phyloP scores from a whole-genome alignment of 2,113 vertebrate species.

The Vulpes ferrilata region DNA sequence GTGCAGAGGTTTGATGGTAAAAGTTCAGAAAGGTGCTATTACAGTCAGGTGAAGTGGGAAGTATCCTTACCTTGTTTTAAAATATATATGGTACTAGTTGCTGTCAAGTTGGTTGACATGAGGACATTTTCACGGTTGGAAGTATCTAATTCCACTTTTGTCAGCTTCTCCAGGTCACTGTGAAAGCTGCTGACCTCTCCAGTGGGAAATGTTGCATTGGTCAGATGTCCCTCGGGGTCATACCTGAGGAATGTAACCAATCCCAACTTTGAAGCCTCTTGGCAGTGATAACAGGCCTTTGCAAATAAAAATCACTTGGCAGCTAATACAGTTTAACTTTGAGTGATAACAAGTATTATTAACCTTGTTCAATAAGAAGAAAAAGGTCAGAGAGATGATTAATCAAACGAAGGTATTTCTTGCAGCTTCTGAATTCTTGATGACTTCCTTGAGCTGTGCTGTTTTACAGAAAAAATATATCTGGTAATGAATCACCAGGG shows the following conservation, averaged over 20 bases:
- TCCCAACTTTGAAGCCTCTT: conserved; percentile 44
- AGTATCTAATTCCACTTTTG: conserved; percentile 93
- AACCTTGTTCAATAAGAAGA: conserved; percentile 68
- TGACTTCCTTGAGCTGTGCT: conserved; percentile 69
- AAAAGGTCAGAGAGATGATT: conserved; percentile 79
- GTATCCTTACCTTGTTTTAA: conserved; percentile 93
- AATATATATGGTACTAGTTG: conserved; percentile 95
- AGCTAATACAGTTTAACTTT: conserved; percentile 9
- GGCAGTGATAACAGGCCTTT: background rate
- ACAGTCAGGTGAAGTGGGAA: background rate
- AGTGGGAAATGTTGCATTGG: conserved; percentile 96
- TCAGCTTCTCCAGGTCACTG: conserved; percentile 95
- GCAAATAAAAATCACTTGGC: conserved; percentile 63
- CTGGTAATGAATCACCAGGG: conserved; percentile 69
- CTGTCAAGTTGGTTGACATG: conserved; percentile 96
- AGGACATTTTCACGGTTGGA: conserved; percentile 95
- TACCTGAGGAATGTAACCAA: conserved; percentile 89
- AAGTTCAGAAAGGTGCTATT: background rate
- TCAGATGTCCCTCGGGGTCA: conserved; percentile 94
- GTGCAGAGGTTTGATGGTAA: background rate
- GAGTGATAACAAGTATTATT: conserved; percentile 69
- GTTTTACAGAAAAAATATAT: conserved; percentile 70
- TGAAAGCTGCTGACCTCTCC: conserved; percentile 97
- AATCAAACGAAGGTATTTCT: conserved; percentile 73
- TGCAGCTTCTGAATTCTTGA: conserved; percentile 69